Evolutionary conservation across 2,113 vertebrate species (phyloP).

Genomic region (Microtus pennsylvanicus): DNA sequence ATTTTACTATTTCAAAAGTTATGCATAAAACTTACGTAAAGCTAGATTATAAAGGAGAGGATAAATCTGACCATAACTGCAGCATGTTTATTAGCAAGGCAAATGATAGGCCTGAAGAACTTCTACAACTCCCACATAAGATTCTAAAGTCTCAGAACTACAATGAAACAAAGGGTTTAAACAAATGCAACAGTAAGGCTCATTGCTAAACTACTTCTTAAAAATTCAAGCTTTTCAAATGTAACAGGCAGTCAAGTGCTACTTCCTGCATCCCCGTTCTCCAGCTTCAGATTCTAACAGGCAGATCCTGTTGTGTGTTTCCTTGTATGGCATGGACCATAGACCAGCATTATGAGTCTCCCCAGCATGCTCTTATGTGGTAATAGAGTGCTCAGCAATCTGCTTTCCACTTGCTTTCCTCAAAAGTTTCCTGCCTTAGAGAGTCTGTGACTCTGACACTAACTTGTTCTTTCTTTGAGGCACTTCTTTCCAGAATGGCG

Average conservation of each 20-base stretch:
- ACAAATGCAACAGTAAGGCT: background rate
- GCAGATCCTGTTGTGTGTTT: background rate
- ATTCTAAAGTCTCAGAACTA: constrained; percentile 36
- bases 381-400: background rate
- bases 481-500: background rate
- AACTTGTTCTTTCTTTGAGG: background rate
- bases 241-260: background rate
- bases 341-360: background rate
- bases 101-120: background rate
- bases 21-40: constrained; percentile 1
- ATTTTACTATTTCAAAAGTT: constrained; percentile 28
- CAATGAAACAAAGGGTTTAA: background rate
- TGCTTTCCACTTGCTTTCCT: background rate
- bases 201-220: background rate
- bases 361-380: no score
- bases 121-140: background rate
- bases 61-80: background rate
- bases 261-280: background rate
- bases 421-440: background rate
- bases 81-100: background rate
- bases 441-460: no score
- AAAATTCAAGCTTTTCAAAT: background rate
- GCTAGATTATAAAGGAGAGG: background rate
- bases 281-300: background rate
- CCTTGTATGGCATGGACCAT: background rate